These are phyloP conservation scores for Acromyrmex echinatior DNA, from an alignment of 1,140 invertebrate genomes.

Conservation along the genomic window DNA sequence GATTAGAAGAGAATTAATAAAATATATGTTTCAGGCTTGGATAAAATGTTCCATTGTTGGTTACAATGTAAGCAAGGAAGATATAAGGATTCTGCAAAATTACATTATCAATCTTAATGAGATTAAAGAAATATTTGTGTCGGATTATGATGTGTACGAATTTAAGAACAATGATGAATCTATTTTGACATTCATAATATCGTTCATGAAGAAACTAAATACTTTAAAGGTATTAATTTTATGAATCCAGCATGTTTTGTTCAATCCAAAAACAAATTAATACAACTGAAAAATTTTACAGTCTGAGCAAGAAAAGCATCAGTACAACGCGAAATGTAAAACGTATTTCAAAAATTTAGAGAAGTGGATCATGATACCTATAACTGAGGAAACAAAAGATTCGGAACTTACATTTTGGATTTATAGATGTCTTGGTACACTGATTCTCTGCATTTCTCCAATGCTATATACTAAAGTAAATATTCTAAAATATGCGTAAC, in stretches of 20 bases:
- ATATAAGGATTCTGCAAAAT: conserved; percentile 77
- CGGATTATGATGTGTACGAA: conserved; percentile 69
- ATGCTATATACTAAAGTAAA: conserved; percentile 81
- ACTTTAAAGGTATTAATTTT: conserved; percentile 74
- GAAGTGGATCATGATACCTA: conserved; percentile 81
- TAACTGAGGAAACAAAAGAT: conserved; percentile 82
- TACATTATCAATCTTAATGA: conserved; percentile 77
- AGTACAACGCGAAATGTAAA: conserved; percentile 76
- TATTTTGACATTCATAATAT: conserved; percentile 78
- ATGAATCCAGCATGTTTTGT: neutral
- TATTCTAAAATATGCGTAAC: conserved; percentile 59
- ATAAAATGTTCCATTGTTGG: conserved; percentile 82
- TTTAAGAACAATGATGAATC: conserved; percentile 79
- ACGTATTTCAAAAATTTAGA: conserved; percentile 82
- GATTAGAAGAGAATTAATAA: neutral
- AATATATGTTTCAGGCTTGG: conserved; percentile 80
- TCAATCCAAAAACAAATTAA: neutral
- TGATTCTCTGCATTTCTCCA: conserved; percentile 80
- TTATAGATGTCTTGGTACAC: conserved; percentile 81
- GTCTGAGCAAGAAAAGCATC: conserved; percentile 64
- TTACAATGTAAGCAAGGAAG: conserved; percentile 68
- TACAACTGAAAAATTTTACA: conserved; percentile 33
- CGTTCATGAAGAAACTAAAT: conserved; percentile 77
- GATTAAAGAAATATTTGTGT: conserved; percentile 79
- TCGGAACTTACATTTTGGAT: conserved; percentile 79